phyloP scores from a whole-genome alignment of 1,140 invertebrate genomes.

The Drosophila chauvacae region DNA sequence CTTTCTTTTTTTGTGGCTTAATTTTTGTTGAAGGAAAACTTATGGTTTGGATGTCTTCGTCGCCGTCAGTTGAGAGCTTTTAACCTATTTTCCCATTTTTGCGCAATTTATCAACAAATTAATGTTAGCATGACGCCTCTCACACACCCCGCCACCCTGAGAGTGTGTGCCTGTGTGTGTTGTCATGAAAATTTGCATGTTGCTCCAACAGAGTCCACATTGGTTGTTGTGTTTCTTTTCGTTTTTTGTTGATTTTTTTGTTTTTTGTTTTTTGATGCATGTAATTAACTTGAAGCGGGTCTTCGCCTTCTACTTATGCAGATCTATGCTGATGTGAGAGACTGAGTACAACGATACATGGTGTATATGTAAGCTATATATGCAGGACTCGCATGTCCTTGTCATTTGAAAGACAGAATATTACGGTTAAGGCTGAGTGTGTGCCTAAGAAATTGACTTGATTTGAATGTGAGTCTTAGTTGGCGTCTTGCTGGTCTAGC shows the following conservation, averaged over 20 bases:
- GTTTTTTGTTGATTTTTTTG: constrained; percentile 12
- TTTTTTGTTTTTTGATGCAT: constrained; percentile 55
- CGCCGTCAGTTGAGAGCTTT: constrained; percentile 61
- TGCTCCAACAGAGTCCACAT: constrained; percentile 32
- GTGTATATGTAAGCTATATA: not conserved
- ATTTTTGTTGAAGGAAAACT: constrained; percentile 29
- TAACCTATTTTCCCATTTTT: constrained; percentile 79
- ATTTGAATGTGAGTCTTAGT: not conserved
- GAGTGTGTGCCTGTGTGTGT: constrained; percentile 14
- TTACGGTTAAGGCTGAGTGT: not conserved
- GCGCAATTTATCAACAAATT: constrained; percentile 78
- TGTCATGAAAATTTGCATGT: constrained; percentile 71
- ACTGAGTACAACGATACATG: constrained; percentile 31
- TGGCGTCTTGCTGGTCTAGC: not conserved
- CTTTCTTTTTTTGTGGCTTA: constrained; percentile 27
- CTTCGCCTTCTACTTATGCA: constrained; percentile 43
- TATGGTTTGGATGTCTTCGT: constrained; percentile 28
- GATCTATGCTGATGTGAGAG: constrained; percentile 52
- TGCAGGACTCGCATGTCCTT: constrained; percentile 24
- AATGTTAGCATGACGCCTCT: constrained; percentile 64
- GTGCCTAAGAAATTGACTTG: not conserved
- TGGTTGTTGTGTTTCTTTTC: constrained; percentile 28
- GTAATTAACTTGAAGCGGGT: constrained; percentile 75
- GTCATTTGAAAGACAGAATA: constrained; percentile 15
- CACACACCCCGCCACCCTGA: constrained; percentile 4